Evolutionary conservation across 2,113 vertebrate species (phyloP).

Genomic region (Scomber scombrus): DNA sequence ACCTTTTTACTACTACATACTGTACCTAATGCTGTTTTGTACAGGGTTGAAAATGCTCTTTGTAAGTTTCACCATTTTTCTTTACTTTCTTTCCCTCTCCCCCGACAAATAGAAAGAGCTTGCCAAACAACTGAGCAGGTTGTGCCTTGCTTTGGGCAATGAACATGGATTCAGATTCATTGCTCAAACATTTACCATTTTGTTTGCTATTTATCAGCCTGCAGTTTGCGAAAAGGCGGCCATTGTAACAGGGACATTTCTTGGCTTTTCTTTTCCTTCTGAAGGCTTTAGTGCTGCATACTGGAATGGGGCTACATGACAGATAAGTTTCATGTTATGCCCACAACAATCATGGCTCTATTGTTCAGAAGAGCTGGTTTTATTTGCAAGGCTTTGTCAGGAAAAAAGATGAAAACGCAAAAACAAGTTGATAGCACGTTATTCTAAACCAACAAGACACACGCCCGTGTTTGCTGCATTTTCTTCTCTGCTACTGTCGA

Average conservation of each 20-base stretch:
- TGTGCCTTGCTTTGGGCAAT: slow-evolving; percentile 57
- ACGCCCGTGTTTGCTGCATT: slow-evolving; percentile 44
- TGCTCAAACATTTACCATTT: slow-evolving; percentile 77
- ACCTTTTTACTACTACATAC: too few species aligned
- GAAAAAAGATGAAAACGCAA: slow-evolving; percentile 51
- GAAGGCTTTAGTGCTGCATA: slow-evolving; percentile 42
- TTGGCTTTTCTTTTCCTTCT: slow-evolving; percentile 63
- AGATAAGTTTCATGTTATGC: slow-evolving; percentile 70
- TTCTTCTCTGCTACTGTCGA: slow-evolving; percentile 60
- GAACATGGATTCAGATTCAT: slow-evolving; percentile 68
- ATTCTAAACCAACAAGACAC: slow-evolving; percentile 62
- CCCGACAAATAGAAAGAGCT: slow-evolving; percentile 27
- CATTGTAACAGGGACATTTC: slow-evolving; percentile 71
- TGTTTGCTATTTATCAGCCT: slow-evolving; percentile 71
- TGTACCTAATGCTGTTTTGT: slow-evolving; percentile 17
- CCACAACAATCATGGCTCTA: slow-evolving; percentile 65
- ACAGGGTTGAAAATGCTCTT: slow-evolving; percentile 36
- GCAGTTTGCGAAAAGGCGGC: slow-evolving; percentile 71
- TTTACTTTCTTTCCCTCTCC: slow-evolving; percentile 37
- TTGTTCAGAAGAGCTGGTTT: slow-evolving; percentile 62
- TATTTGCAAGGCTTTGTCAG: slow-evolving; percentile 61
- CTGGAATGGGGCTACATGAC: slow-evolving; percentile 53
- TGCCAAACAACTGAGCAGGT: slow-evolving; percentile 67
- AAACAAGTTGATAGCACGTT: slow-evolving; percentile 72
- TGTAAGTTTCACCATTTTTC: slow-evolving; percentile 29